Base-by-base conservation (phyloP, 1,140 invertebrate species). In the Papilio polytes region DNA sequence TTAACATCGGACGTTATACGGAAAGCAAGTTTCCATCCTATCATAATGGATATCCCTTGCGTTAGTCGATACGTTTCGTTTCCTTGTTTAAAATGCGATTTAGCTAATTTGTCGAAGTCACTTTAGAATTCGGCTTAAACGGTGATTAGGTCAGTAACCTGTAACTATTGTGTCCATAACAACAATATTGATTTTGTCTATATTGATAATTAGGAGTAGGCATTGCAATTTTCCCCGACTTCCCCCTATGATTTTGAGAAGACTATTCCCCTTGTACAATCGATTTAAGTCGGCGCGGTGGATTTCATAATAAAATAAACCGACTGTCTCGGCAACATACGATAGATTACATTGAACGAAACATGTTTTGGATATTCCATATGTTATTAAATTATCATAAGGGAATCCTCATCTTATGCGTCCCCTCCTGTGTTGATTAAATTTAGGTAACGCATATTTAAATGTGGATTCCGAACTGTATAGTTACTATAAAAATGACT, bases 231-330 rank as follows among this genome's bases (percentile, higher is more conserved):
- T 53, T 15, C 46, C 74, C 44, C 13, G 46, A 26, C 44, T 76
- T 51, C 1, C 44, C 44, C 74, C 46, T 48, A 22, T 46, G 44
- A 13, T 20, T 3, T 51, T 22, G 13, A 26, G 20, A 22, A 76
- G 44, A 76, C 41, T 53, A 48, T 74, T 46, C 73, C 41, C 41
- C 72, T 73, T 48, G 74, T 22, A 51, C 12, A n/a, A 74, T 51
- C 44, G 74, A 53, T 76, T 31, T 0, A 15, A 51, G 46, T 26
- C 31, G n/a, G 22, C 20, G 74, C 44, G 22, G 46, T 53, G 74
- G 46, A 2, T 31, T 76, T 76, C n/a, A 15, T 76, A 76, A 51
- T 53, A 76, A 76, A 76, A 53, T 26, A 20, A 31, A 26, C 20
- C 22, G 31, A 22, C 31, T 51, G 26, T 18, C 15, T 15, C 13